phyloP scores from a whole-genome alignment of 1,140 invertebrate species.

The Pseudoatta argentina region DNA sequence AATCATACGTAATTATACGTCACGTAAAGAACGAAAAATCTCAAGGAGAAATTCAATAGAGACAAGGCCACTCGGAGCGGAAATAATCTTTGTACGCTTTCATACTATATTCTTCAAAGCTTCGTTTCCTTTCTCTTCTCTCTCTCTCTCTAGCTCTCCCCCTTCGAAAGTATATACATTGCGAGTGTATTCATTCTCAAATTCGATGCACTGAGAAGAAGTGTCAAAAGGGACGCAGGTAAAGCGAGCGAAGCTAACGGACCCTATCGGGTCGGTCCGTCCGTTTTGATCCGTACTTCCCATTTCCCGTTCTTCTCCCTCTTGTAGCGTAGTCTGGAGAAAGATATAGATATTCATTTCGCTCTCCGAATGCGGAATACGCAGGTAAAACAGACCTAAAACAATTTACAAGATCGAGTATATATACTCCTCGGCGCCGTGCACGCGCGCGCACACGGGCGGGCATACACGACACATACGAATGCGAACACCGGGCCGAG shows the following conservation, averaged over 20 bases:
- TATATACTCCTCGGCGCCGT: conserved; percentile 30
- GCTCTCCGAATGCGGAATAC: conserved; percentile 31
- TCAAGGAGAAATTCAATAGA: not conserved
- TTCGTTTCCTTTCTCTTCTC: not conserved
- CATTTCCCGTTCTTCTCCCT: not conserved
- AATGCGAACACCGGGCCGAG: not conserved
- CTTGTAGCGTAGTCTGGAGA: not conserved
- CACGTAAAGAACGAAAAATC: not conserved
- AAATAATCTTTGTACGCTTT: not conserved
- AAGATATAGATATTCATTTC: conserved; percentile 14
- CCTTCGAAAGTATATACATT: not conserved
- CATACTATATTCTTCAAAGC: not conserved
- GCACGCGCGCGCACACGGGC: not conserved
- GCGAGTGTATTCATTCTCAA: conserved; percentile 14
- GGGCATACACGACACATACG: too few relatives aligned
- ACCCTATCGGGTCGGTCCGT: not conserved
- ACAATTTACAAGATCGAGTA: conserved; percentile 29
- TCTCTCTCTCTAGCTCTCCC: too few relatives aligned
- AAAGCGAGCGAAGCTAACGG: conserved; percentile 34
- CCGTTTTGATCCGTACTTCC: conserved; percentile 26
- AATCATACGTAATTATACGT: not conserved
- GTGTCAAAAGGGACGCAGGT: conserved; percentile 29
- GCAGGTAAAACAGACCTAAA: conserved; percentile 47
- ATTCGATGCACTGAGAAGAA: not conserved
- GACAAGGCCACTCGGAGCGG: too few relatives aligned